Percentiles rank a stretch among this genome's conserved stretches.
These are phyloP conservation scores for Alfaro cultratus DNA, from an alignment of 2,797 vertebrate genomes.

Conservation along the genomic window DNA sequence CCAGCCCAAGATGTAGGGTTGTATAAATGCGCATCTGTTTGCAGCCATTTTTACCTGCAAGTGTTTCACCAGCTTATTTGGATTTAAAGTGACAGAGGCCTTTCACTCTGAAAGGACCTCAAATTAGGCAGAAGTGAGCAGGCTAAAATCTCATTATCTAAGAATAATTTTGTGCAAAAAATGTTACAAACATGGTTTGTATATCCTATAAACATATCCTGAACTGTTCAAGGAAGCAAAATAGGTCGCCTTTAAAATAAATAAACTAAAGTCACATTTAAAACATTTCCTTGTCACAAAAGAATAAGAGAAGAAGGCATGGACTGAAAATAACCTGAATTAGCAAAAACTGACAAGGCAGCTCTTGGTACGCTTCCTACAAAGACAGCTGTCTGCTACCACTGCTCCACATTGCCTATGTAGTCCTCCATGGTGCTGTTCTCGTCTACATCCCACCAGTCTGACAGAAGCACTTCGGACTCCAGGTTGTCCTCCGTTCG, in stretches of 20 bases:
- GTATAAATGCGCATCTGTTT: too few relatives aligned
- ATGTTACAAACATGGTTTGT: too few relatives aligned
- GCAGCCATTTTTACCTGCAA: too few relatives aligned
- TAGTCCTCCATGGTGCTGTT: conserved; percentile 82
- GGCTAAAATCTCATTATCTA: too few relatives aligned
- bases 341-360: conserved; percentile 60
- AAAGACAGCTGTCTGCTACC: conserved; percentile 68
- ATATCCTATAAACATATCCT: too few relatives aligned
- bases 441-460: conserved; percentile 81
- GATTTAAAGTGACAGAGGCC: too few relatives aligned
- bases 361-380: conserved; percentile 49
- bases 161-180: too few relatives aligned
- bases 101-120: too few relatives aligned
- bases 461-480: conserved; percentile 62
- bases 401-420: conserved; percentile 91
- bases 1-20: too few relatives aligned
- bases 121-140: too few relatives aligned
- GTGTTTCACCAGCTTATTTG: too few relatives aligned
- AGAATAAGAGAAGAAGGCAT: conserved; percentile 25
- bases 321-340: conserved; percentile 36
- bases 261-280: conserved; percentile 59
- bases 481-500: conserved; percentile 48
- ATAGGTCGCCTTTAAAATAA: conserved; percentile 22
- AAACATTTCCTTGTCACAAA: conserved; percentile 30
- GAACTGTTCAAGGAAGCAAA: too few relatives aligned